Conservation (phyloP, 2,888 invertebrate genomes). For the Alloplasta piceator region DNA sequence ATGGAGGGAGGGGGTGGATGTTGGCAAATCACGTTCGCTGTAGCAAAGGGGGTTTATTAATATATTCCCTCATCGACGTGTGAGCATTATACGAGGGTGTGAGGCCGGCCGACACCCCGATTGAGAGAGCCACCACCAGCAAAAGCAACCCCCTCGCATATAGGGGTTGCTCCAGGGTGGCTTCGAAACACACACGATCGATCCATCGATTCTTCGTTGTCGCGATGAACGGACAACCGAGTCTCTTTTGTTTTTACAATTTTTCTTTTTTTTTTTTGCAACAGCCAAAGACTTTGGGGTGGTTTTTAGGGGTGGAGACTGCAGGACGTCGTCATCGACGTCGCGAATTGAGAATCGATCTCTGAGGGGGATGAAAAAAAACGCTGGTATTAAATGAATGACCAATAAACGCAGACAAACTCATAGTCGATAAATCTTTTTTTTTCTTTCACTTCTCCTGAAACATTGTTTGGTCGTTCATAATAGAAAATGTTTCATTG, state of each 20-base stretch:
- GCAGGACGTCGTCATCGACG: slow-evolving; percentile 47
- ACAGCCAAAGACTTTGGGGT: slow-evolving; percentile 26
- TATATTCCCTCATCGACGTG: slow-evolving; percentile 71
- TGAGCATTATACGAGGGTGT: slow-evolving; percentile 42
- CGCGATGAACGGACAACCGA: slow-evolving; percentile 57
- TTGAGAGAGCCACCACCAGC: slow-evolving; percentile 19
- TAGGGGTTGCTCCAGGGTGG: no score
- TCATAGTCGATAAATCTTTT: slow-evolving; percentile 32
- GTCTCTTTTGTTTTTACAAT: slow-evolving; percentile 40
- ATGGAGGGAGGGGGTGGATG: slow-evolving; percentile 40
- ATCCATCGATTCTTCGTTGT: slow-evolving; percentile 65
- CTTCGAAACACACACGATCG: slow-evolving; percentile 52
- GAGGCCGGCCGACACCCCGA: slow-evolving; percentile 56
- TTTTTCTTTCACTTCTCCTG: slow-evolving; percentile 7
- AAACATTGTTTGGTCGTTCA: no score
- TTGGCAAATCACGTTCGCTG: slow-evolving; percentile 67
- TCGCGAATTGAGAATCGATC: slow-evolving; percentile 55
- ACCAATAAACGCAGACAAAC: slow-evolving; percentile 37
- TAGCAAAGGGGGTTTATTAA: slow-evolving; percentile 70
- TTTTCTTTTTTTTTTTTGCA: slow-evolving; percentile 36
- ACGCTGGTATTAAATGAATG: slow-evolving; percentile 33
- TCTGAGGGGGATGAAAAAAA: slow-evolving; percentile 7
- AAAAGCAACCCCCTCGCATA: not conserved
- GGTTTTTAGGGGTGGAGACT: slow-evolving; percentile 48
- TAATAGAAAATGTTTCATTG: no score